A percentile compares a stretch with the other conserved stretches of the same genome.
Conservation (phyloP, 2,888 invertebrate genomes). For the Phengaris arion region DNA sequence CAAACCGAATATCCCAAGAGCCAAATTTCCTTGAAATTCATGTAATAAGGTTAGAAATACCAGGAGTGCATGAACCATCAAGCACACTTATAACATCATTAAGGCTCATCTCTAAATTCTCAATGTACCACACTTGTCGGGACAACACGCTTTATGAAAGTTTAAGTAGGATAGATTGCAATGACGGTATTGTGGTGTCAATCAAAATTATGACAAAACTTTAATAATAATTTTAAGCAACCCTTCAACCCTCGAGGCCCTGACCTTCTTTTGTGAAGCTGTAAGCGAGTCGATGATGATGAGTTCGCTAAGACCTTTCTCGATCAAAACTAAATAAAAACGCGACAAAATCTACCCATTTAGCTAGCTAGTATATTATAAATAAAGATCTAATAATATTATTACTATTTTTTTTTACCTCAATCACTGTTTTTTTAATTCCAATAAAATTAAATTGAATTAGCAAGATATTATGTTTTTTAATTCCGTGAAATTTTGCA, state of each 20-base stretch:
- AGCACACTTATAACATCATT: constrained; percentile 39
- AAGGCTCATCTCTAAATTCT: constrained; percentile 30
- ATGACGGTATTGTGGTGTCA: neutral
- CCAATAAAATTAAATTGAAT: neutral
- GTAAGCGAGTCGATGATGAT: too few relatives aligned
- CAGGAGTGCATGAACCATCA: constrained; percentile 52
- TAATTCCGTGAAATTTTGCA: neutral
- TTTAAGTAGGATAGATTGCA: neutral
- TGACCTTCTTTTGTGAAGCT: too few relatives aligned
- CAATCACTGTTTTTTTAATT: too few relatives aligned
- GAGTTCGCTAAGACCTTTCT: too few relatives aligned
- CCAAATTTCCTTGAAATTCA: constrained; percentile 66
- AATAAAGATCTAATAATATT: too few relatives aligned
- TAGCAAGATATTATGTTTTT: neutral
- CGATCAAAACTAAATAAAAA: too few relatives aligned
- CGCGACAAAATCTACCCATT: too few relatives aligned
- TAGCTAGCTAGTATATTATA: too few relatives aligned
- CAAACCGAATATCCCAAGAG: constrained; percentile 23
- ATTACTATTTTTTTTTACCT: too few relatives aligned
- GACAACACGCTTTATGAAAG: neutral
- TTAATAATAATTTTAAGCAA: too few relatives aligned
- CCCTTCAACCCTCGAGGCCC: too few relatives aligned
- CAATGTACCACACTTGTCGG: constrained; percentile 46
- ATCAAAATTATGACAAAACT: too few relatives aligned
- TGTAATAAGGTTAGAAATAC: constrained; percentile 77